Evolutionary conservation across 1,140 invertebrate species (phyloP).

Genomic region (Bradysia coprophila): DNA sequence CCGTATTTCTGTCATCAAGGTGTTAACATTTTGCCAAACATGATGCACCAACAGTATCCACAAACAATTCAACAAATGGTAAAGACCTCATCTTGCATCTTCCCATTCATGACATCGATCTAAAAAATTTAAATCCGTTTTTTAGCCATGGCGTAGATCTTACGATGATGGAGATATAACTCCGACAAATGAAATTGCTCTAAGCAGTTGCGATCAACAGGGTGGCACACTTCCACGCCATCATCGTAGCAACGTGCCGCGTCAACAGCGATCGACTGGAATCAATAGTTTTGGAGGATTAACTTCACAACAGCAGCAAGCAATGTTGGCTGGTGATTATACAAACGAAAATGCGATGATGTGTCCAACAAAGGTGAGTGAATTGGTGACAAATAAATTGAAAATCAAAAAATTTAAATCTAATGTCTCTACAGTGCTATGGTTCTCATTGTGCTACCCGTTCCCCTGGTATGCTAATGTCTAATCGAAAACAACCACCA

Average conservation of each 20-base stretch:
- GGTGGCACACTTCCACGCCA: constrained; percentile 41
- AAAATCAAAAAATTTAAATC: too few relatives aligned
- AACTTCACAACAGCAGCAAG: constrained; percentile 1
- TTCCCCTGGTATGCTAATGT: background rate
- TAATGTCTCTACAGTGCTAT: background rate
- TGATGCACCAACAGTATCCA: too few relatives aligned
- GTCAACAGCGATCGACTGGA: background rate
- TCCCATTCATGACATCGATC: too few relatives aligned
- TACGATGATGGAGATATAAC: constrained; percentile 81
- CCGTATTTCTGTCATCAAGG: background rate
- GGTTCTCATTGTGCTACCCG: background rate
- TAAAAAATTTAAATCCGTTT: too few relatives aligned
- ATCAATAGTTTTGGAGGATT: too few relatives aligned
- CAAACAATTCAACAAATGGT: too few relatives aligned
- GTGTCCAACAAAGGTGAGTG: background rate
- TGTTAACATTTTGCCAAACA: too few relatives aligned
- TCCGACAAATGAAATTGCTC: constrained; percentile 56
- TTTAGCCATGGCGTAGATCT: constrained; percentile 47
- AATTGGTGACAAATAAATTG: too few relatives aligned
- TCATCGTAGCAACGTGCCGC: background rate
- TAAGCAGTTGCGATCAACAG: constrained; percentile 30
- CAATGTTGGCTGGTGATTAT: constrained; percentile 5
- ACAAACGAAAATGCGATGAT: background rate
- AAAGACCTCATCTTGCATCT: too few relatives aligned
- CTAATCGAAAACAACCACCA: constrained; percentile 26